Evolutionary conservation across 1,140 invertebrate species (phyloP), one percentile per base, ranked within the genome.

Genomic region (Thrips palmi): DNA sequence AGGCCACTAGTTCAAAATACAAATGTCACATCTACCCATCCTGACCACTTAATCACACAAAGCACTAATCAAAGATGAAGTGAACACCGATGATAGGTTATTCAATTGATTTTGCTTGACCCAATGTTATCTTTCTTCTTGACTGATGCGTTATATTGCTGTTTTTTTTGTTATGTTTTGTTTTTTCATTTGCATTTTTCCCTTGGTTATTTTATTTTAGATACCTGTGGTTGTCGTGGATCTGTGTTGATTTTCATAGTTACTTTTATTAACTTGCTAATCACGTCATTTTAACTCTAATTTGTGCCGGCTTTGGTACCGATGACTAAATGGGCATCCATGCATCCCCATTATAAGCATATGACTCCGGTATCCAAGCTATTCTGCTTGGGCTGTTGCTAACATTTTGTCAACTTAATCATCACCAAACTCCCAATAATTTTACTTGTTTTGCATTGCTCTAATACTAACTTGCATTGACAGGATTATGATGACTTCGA

Each of bases 401-500:
- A n/a, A 15, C 30, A 32, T 7, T 32, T 15, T 32, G 7, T 8
- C 17, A 15, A 8, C 17, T 32, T 35, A 18, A 23, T 14, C 34
- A 36, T 25, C 12, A 7, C 24, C 8, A 29, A 36, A 22, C 11
- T n/a, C n/a, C n/a, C n/a, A n/a, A n/a, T n/a, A n/a, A n/a, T n/a
- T n/a, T n/a, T n/a, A 36, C 7, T 7, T 11, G 10, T 36, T 36
- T 36, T 6, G 11, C 10, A 37, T 25, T 25, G 6, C 11, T 11
- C 8, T 8, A 34, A 17, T 15, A 33, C 25, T 5, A 12, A 23
- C 7, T 18, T 2, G n/a, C 14, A 29, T 44, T 57, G 57, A 30
- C 57, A 91, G 85, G 86, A 92, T 58, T 93, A 88, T 63, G 83
- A 91, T 56, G 77, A 77, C 46, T 92, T 93, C 64, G 81, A 88